A percentile compares a stretch with the other conserved stretches of the same genome.
Conservation (phyloP, 2,888 invertebrate species). For the Acrobasis suavella region DNA sequence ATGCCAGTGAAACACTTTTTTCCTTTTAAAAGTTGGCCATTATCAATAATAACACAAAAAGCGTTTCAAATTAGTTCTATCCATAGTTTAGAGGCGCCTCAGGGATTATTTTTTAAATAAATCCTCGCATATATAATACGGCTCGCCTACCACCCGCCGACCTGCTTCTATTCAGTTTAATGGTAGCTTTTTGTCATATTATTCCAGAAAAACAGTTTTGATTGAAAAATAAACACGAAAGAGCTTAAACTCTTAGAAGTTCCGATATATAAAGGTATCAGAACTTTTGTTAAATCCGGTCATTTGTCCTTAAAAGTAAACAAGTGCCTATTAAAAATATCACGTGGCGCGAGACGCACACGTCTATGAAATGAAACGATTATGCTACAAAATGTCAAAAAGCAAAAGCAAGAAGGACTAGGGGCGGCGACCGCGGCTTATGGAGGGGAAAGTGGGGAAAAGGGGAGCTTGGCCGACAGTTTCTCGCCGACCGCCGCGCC, state of each 20-base stretch:
- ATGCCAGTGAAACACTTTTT: background rate
- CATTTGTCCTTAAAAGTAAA: slow-evolving; percentile 22
- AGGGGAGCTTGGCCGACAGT: slow-evolving; percentile 76
- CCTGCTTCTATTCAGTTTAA: slow-evolving; percentile 51
- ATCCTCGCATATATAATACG: slow-evolving; percentile 59
- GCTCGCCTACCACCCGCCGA: slow-evolving; percentile 59
- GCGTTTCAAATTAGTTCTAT: slow-evolving; percentile 40
- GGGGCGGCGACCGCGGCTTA: slow-evolving; percentile 79
- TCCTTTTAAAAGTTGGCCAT: background rate
- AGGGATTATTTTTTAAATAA: slow-evolving; percentile 53
- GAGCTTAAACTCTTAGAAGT: slow-evolving; percentile 3
- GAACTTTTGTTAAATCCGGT: slow-evolving; percentile 11
- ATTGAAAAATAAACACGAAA: slow-evolving; percentile 18
- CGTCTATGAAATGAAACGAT: slow-evolving; percentile 73
- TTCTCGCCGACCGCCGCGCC: slow-evolving; percentile 76
- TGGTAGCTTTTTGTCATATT: slow-evolving; percentile 53
- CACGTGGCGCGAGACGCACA: slow-evolving; percentile 64
- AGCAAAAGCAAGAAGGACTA: slow-evolving; percentile 79
- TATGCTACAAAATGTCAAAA: slow-evolving; percentile 81
- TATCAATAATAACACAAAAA: slow-evolving; percentile 31
- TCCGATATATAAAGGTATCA: background rate
- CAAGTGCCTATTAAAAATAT: slow-evolving; percentile 42
- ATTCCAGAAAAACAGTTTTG: slow-evolving; percentile 42
- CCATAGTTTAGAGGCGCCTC: slow-evolving; percentile 41
- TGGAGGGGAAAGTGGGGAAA: slow-evolving; percentile 65